Percentiles rank a stretch among this genome's conserved stretches.
These are phyloP conservation scores for Alectoris magna DNA, from an alignment of 2,797 vertebrate species.

Conservation along the genomic window DNA sequence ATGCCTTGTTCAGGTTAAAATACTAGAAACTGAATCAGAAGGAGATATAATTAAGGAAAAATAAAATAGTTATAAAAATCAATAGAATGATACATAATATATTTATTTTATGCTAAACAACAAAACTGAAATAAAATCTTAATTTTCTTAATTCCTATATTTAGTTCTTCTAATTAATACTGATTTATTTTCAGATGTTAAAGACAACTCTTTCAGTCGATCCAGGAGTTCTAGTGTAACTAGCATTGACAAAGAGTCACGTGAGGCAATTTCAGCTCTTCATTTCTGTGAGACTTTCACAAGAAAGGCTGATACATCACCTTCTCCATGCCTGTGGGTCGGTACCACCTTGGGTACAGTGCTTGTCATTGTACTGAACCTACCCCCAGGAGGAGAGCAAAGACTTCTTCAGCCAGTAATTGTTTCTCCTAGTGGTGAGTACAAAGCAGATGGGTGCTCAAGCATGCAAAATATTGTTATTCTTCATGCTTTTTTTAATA, in stretches of 20 bases:
- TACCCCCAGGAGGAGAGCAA: slow-evolving; percentile 95
- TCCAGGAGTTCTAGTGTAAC: slow-evolving; percentile 98
- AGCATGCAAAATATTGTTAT: fast-evolving
- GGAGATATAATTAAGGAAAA: background rate
- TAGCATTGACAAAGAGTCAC: slow-evolving; percentile 97
- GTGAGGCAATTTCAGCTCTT: slow-evolving; percentile 93
- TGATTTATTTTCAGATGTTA: slow-evolving; percentile 87
- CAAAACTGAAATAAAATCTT: background rate
- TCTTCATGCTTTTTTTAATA: background rate
- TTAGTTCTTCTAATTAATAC: slow-evolving; percentile 41
- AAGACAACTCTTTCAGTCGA: slow-evolving; percentile 98
- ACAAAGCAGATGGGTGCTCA: background rate
- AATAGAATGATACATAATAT: background rate
- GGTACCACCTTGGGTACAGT: slow-evolving; percentile 95
- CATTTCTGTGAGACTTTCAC: slow-evolving; percentile 94
- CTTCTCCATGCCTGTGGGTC: slow-evolving; percentile 92
- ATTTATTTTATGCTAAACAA: background rate
- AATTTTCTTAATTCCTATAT: background rate
- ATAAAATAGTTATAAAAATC: background rate
- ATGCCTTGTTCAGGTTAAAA: background rate
- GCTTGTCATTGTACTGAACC: slow-evolving; percentile 88
- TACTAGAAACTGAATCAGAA: background rate
- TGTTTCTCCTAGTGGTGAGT: slow-evolving; percentile 93
- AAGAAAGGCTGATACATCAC: slow-evolving; percentile 87
- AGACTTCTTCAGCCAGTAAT: slow-evolving; percentile 96